Conservation (phyloP, 1,140 invertebrate species). For the Heliothis virescens region DNA sequence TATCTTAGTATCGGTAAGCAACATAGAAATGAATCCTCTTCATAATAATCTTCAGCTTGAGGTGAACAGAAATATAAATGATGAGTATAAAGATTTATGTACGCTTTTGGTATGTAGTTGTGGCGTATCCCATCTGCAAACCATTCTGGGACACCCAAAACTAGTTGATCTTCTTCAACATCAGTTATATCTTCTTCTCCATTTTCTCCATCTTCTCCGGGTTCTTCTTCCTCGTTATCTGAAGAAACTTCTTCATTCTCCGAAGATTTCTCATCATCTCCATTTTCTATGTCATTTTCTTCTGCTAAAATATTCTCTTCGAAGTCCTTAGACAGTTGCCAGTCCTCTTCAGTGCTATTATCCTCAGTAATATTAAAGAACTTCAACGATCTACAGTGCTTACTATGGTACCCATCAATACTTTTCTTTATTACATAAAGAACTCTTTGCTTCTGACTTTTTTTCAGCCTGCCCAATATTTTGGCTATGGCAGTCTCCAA, state of each 20-base stretch:
- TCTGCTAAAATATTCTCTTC: conserved; percentile 44
- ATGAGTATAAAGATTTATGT: conserved; percentile 89
- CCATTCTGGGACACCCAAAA: conserved; percentile 87
- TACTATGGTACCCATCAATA: conserved; percentile 88
- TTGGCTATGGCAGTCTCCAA: conserved; percentile 90
- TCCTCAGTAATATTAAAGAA: conserved; percentile 83
- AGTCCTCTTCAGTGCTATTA: conserved; percentile 42
- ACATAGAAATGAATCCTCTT: conserved; percentile 87
- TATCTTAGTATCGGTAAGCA: conserved; percentile 88
- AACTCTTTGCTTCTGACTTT: conserved; percentile 84
- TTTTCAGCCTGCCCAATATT: conserved; percentile 88
- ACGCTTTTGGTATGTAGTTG: conserved; percentile 87
- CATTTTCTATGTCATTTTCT: conserved; percentile 54
- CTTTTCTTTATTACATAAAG: conserved; percentile 87
- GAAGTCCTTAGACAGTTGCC: conserved; percentile 44
- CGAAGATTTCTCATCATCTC: conserved; percentile 45
- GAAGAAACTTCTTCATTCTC: conserved; percentile 54
- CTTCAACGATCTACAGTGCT: conserved; percentile 86
- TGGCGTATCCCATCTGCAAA: conserved; percentile 88
- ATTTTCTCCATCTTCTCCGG: conserved; percentile 6
- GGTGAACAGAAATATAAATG: conserved; percentile 89
- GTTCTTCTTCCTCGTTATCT: conserved; percentile 52
- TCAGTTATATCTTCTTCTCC: conserved; percentile 53
- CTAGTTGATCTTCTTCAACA: conserved; percentile 45
- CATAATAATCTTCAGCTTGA: conserved; percentile 91